Evolutionary conservation across 2,797 vertebrate genomes (phyloP).

Genomic region (Austrolebias charrua): DNA sequence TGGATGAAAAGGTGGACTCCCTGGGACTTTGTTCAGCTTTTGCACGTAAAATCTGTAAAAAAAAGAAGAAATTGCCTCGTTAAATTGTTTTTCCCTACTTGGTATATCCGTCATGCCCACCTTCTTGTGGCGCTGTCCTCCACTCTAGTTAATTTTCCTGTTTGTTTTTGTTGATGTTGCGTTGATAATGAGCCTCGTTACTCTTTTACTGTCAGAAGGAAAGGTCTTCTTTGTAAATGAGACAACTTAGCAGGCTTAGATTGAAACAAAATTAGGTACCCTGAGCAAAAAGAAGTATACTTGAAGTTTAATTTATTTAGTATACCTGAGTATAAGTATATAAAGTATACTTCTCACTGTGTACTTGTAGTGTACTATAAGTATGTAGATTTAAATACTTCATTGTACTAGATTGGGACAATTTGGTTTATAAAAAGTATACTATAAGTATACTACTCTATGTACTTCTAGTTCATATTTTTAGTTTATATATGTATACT

Average conservation of each 20-base stretch:
- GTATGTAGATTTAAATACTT: too few relatives aligned
- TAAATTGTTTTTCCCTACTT: not conserved
- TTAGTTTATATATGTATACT: too few relatives aligned
- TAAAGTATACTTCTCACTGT: too few relatives aligned
- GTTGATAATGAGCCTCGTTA: slow-evolving; percentile 20
- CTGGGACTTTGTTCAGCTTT: not conserved
- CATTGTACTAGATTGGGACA: too few relatives aligned
- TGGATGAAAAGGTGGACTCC: slow-evolving; percentile 91
- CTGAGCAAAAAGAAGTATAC: too few relatives aligned
- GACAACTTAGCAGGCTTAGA: slow-evolving; percentile 18
- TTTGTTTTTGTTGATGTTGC: slow-evolving; percentile 16
- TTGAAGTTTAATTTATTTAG: too few relatives aligned
- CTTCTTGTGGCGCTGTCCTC: not conserved
- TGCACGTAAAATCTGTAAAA: slow-evolving; percentile 4
- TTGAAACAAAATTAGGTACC: slow-evolving; percentile 15
- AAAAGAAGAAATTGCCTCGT: not conserved
- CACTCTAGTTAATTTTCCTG: not conserved
- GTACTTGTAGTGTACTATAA: too few relatives aligned
- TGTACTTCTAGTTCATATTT: too few relatives aligned
- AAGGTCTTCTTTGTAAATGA: slow-evolving; percentile 6
- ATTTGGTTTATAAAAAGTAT: too few relatives aligned
- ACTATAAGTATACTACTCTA: too few relatives aligned
- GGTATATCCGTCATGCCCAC: slow-evolving; percentile 3
- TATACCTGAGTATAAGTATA: too few relatives aligned
- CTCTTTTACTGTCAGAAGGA: slow-evolving; percentile 25